Evolutionary conservation across 2,113 vertebrate species (phyloP).

Genomic region (Oryzias melastigma): DNA sequence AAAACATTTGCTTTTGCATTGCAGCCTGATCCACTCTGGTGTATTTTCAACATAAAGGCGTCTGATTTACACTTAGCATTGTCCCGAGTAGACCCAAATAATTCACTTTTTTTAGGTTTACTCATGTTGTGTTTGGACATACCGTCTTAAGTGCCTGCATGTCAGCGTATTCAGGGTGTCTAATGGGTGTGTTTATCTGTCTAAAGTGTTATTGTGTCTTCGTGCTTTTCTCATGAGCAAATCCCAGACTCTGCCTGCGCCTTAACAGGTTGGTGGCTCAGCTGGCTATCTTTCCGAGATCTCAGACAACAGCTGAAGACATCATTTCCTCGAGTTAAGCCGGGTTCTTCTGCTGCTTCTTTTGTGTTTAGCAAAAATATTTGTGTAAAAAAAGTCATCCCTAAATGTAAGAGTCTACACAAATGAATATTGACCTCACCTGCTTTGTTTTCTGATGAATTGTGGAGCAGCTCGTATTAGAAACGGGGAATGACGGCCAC

Average conservation of each 20-base stretch:
- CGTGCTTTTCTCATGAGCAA: slow-evolving; percentile 2
- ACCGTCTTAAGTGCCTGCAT: not conserved
- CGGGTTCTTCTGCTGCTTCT: too few species aligned
- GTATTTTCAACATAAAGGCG: not conserved
- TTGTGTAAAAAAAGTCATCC: too few species aligned
- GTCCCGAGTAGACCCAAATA: not conserved
- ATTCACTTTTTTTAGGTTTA: not conserved
- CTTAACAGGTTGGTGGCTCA: not conserved
- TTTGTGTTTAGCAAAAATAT: too few species aligned
- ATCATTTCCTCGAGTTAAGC: too few species aligned
- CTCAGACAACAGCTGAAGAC: too few species aligned
- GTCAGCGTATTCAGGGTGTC: not conserved
- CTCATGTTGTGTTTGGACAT: not conserved
- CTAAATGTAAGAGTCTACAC: too few species aligned
- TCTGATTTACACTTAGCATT: too few species aligned
- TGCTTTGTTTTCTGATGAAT: too few species aligned
- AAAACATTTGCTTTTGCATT: not conserved
- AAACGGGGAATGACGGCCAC: slow-evolving; percentile 32
- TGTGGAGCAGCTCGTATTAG: slow-evolving; percentile 21
- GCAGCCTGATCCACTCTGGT: not conserved
- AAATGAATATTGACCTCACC: too few species aligned
- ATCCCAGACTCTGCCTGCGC: not conserved
- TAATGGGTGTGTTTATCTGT: slow-evolving; percentile 10
- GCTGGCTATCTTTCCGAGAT: slow-evolving; percentile 3
- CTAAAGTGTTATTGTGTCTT: slow-evolving; percentile 4